Evolutionary conservation across 2,888 invertebrate species (phyloP).

Genomic region (Flexamia atlantica): DNA sequence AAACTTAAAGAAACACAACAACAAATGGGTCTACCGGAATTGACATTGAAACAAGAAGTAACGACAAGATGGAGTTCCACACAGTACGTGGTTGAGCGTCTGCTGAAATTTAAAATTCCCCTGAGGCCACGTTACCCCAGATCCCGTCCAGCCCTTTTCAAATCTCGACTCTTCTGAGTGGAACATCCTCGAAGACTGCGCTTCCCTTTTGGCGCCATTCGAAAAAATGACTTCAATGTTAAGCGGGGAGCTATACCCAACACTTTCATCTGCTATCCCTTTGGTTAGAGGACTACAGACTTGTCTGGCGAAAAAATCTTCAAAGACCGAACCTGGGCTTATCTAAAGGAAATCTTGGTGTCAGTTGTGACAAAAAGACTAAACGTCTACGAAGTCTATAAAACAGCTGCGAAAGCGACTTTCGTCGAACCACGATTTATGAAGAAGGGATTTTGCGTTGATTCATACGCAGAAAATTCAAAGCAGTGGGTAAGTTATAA

Average conservation of each 20-base stretch:
- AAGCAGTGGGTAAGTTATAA: conserved; percentile 29
- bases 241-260: neutral
- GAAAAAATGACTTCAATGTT: neutral
- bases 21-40: conserved; percentile 35
- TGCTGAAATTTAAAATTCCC: neutral
- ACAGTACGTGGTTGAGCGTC: neutral
- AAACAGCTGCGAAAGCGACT: conserved; percentile 9
- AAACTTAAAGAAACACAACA: conserved; percentile 35
- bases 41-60: conserved; percentile 27
- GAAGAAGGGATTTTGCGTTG: conserved; percentile 33
- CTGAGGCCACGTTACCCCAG: neutral
- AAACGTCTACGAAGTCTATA: conserved; percentile 11
- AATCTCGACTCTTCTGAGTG: neutral
- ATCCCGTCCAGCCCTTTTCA: neutral
- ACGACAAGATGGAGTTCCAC: conserved; percentile 19
- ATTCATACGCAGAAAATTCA: conserved; percentile 20
- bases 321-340: neutral
- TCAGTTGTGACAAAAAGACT: neutral
- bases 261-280: neutral
- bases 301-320: neutral
- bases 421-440: conserved; percentile 28
- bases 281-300: neutral
- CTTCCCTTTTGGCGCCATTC: neutral
- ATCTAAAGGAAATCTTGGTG: neutral
- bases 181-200: neutral